Evolutionary conservation across 2,888 invertebrate species (phyloP).

Genomic region (Dorcus parallelipipedus): DNA sequence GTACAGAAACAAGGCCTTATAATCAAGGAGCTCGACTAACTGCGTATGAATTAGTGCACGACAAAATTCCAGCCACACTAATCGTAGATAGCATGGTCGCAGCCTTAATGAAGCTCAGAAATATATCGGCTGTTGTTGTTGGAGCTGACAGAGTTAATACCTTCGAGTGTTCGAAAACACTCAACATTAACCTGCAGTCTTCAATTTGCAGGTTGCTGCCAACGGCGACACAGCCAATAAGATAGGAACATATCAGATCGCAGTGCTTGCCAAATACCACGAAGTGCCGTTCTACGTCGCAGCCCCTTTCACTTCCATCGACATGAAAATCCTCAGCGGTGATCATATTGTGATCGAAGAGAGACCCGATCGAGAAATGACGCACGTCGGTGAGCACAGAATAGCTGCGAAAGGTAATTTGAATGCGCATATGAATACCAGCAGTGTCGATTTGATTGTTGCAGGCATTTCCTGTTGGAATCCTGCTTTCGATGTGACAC

Average conservation of each 20-base stretch:
- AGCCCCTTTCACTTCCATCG: conserved; percentile 90
- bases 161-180: conserved; percentile 8
- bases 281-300: conserved; percentile 93
- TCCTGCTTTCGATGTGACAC: conserved; percentile 98
- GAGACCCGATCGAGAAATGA: conserved; percentile 87
- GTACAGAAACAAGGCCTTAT: conserved; percentile 97
- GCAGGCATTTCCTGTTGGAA: conserved; percentile 93
- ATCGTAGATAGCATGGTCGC: conserved; percentile 96
- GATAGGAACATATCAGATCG: conserved; percentile 95
- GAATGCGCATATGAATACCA: neutral
- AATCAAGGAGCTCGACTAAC: conserved; percentile 96
- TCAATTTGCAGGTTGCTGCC: conserved; percentile 64
- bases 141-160: conserved; percentile 86
- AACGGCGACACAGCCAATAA: conserved; percentile 99
- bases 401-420: conserved; percentile 81
- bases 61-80: conserved; percentile 86
- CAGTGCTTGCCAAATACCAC: conserved; percentile 87
- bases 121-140: conserved; percentile 89
- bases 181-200: too few species aligned
- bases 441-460: neutral
- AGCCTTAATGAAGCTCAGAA: conserved; percentile 78
- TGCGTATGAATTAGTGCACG: conserved; percentile 91
- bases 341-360: conserved; percentile 91
- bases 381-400: conserved; percentile 78
- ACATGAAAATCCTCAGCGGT: conserved; percentile 73